Evolutionary conservation across 2,113 vertebrate species (phyloP).

Genomic region (Tylochromis polylepis): DNA sequence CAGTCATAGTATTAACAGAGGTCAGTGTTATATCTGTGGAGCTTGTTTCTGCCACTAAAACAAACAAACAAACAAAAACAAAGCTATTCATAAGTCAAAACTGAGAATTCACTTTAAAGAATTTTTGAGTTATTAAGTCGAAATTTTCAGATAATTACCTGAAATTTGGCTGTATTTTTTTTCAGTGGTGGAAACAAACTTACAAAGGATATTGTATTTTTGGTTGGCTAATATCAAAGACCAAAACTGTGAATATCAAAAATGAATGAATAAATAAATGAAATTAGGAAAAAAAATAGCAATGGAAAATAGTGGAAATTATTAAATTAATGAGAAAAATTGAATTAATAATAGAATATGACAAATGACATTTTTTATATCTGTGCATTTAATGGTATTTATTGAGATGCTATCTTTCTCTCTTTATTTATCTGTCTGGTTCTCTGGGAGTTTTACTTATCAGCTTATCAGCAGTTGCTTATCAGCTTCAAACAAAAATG

Average conservation of each 20-base stretch:
- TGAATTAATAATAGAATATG: background rate
- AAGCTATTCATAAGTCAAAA: too few relatives aligned
- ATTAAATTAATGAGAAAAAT: background rate
- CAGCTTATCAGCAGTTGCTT: too few relatives aligned
- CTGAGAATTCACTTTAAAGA: too few relatives aligned
- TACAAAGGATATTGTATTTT: background rate
- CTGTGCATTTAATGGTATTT: background rate
- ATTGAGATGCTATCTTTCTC: background rate
- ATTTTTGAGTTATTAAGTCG: too few relatives aligned
- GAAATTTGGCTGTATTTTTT: background rate
- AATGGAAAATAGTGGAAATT: background rate
- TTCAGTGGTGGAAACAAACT: too few relatives aligned
- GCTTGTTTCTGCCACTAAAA: too few relatives aligned
- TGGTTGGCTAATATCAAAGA: background rate
- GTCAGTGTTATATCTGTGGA: too few relatives aligned
- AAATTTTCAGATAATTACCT: too few relatives aligned
- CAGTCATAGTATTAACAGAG: too few relatives aligned
- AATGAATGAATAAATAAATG: background rate
- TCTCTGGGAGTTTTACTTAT: background rate
- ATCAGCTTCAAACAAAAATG: background rate
- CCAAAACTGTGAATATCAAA: background rate
- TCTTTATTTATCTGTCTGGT: background rate
- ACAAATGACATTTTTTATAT: background rate
- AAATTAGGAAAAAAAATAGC: background rate
- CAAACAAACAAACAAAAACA: too few relatives aligned